Evolutionary conservation across 1,140 invertebrate genomes (phyloP).

Genomic region (Scaptomyza montana): DNA sequence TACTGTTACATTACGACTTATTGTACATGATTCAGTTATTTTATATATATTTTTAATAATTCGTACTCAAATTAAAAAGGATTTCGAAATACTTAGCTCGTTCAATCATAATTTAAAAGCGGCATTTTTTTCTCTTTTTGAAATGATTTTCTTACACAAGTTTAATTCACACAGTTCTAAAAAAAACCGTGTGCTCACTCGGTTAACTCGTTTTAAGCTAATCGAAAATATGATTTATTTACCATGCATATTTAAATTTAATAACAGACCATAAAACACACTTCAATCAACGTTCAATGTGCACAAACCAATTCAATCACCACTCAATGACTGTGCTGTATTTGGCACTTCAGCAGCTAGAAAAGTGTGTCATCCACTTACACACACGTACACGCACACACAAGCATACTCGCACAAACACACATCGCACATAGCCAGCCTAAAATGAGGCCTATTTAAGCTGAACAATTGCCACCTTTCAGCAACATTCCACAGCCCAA

Average conservation of each 20-base stretch:
- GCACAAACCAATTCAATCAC: constrained; percentile 23
- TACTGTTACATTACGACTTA: no score
- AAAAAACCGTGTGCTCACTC: no score
- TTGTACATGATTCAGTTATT: no score
- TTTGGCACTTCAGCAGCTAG: constrained; percentile 18
- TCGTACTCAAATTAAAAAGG: no score
- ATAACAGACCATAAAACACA: constrained; percentile 8
- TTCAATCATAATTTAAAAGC: no score
- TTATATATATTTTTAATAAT: no score
- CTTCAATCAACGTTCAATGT: constrained; percentile 26
- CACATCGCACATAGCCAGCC: constrained; percentile 29
- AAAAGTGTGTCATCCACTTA: constrained; percentile 36
- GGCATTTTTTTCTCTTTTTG: no score
- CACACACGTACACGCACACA: constrained; percentile 14
- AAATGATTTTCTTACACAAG: no score
- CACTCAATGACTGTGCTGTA: constrained; percentile 23
- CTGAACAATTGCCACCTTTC: constrained; percentile 53
- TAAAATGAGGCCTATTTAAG: constrained; percentile 69
- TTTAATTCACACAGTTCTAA: no score
- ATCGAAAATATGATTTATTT: constrained; percentile 11
- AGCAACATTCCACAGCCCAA: no score
- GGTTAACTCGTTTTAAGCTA: neutral
- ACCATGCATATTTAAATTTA: neutral
- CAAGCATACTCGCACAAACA: constrained; percentile 15
- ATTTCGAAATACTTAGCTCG: no score